These are phyloP conservation scores for Copidosoma aretas DNA, from an alignment of 2,888 invertebrate genomes.

Conservation along the genomic window DNA sequence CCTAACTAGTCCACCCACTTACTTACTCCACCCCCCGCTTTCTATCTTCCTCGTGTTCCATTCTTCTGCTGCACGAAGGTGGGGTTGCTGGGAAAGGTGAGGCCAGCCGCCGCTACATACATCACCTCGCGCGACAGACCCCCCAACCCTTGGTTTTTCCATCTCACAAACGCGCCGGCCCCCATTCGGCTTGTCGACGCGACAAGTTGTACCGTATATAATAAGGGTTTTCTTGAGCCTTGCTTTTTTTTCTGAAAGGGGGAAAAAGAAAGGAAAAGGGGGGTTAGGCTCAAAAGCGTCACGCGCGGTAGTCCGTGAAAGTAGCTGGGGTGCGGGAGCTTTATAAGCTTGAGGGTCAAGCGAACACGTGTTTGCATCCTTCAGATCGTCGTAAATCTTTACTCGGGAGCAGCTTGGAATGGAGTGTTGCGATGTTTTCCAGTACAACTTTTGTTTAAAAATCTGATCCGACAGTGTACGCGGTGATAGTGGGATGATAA, in stretches of 20 bases:
- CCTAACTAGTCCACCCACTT: conserved; percentile 62
- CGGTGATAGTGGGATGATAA: too few relatives aligned
- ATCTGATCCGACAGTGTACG: too few relatives aligned
- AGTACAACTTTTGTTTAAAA: neutral
- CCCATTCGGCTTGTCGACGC: too few relatives aligned
- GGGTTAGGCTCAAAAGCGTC: too few relatives aligned
- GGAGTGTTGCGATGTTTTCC: neutral
- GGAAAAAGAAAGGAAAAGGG: neutral
- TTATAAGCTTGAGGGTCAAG: conserved; percentile 10
- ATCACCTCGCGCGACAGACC: conserved; percentile 50
- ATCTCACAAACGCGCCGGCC: neutral
- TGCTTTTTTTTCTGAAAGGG: neutral
- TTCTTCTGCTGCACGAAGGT: conserved; percentile 38
- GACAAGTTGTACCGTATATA: too few relatives aligned
- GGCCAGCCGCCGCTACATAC: conserved; percentile 48
- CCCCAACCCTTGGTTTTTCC: conserved; percentile 15
- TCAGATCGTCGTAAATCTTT: conserved; percentile 25
- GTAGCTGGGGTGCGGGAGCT: neutral
- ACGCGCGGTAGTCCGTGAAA: neutral
- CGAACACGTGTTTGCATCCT: conserved; percentile 32
- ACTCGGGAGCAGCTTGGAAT: conserved; percentile 4
- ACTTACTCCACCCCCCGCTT: conserved; percentile 51
- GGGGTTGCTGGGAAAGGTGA: conserved; percentile 5
- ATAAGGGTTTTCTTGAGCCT: too few relatives aligned
- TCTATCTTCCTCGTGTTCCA: neutral